phyloP scores from a whole-genome alignment of 2,888 invertebrate genomes.

The Deroplatys truncata region DNA sequence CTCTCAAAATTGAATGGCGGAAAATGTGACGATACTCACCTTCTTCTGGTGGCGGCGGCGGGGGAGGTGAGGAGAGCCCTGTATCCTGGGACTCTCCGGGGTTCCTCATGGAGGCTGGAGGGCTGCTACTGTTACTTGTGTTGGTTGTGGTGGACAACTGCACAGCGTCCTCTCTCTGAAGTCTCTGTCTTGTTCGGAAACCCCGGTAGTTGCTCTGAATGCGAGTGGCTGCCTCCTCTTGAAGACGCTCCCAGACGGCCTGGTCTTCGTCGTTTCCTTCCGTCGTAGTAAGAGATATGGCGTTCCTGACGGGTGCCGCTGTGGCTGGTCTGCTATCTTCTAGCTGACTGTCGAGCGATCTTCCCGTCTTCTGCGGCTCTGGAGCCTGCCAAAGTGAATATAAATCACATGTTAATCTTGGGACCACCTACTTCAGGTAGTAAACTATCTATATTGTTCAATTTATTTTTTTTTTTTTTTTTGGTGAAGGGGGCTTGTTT shows the following conservation, averaged over 20 bases:
- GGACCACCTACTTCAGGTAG: too few species aligned
- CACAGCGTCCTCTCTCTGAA: slow-evolving; percentile 39
- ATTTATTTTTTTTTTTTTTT: too few species aligned
- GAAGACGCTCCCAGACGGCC: slow-evolving; percentile 31
- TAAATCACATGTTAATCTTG: too few species aligned
- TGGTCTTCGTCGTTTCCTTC: slow-evolving; percentile 23
- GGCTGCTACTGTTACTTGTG: slow-evolving; percentile 20
- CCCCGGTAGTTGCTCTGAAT: slow-evolving; percentile 36
- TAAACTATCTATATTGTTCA: too few species aligned
- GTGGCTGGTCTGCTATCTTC: neutral
- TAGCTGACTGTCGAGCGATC: slow-evolving; percentile 22
- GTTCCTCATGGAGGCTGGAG: slow-evolving; percentile 35
- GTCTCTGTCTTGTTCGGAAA: slow-evolving; percentile 36
- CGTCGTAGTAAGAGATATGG: slow-evolving; percentile 21
- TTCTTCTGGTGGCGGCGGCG: neutral
- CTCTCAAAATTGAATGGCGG: too few species aligned
- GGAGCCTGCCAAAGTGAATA: neutral
- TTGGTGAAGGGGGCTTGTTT: too few species aligned
- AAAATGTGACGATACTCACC: neutral
- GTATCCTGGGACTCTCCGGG: slow-evolving; percentile 46
- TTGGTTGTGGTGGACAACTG: slow-evolving; percentile 33
- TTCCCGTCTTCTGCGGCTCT: neutral
- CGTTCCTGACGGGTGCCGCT: neutral
- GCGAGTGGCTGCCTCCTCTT: slow-evolving; percentile 33
- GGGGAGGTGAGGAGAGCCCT: slow-evolving; percentile 36